Percentiles rank a stretch among this genome's conserved stretches.
These are phyloP conservation scores for Gobio occitaniae DNA, from an alignment of 2,797 vertebrate genomes.

Conservation along the genomic window DNA sequence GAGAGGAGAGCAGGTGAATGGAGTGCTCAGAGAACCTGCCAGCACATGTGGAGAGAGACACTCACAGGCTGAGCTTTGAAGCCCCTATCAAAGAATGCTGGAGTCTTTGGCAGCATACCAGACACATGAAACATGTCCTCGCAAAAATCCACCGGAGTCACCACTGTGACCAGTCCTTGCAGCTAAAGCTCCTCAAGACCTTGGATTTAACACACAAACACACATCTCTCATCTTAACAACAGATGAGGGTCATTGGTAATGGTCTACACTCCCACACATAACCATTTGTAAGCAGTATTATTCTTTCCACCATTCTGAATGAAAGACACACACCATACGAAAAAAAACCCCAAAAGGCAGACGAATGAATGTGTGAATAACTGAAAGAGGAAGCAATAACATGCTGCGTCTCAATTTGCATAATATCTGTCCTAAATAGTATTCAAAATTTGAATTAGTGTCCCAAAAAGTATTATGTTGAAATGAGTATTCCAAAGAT, in stretches of 20 bases:
- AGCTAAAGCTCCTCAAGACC: constrained; percentile 17
- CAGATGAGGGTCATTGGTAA: neutral
- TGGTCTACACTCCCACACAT: neutral
- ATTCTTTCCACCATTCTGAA: neutral
- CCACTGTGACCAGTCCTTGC: constrained; percentile 7
- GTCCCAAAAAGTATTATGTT: too few relatives aligned
- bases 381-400: constrained; percentile 32
- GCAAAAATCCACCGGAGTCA: constrained; percentile 61
- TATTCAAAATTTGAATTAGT: too few relatives aligned
- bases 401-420: too few relatives aligned
- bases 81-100: constrained; percentile 78
- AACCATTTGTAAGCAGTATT: neutral
- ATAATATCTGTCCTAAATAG: too few relatives aligned
- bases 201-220: constrained; percentile 16
- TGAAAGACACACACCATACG: neutral
- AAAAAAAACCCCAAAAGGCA: constrained; percentile 20
- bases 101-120: constrained; percentile 74
- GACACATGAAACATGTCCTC: constrained; percentile 66
- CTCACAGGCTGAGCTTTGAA: constrained; percentile 75
- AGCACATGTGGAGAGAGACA: constrained; percentile 67
- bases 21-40: constrained; percentile 61
- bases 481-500: too few relatives aligned
- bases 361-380: neutral
- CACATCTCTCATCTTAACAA: constrained; percentile 11
- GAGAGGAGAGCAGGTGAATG: constrained; percentile 24